Percentiles rank a stretch among this genome's conserved stretches.
phyloP scores from a whole-genome alignment of 1,140 invertebrate genomes.

The Parasteatoda tepidariorum region DNA sequence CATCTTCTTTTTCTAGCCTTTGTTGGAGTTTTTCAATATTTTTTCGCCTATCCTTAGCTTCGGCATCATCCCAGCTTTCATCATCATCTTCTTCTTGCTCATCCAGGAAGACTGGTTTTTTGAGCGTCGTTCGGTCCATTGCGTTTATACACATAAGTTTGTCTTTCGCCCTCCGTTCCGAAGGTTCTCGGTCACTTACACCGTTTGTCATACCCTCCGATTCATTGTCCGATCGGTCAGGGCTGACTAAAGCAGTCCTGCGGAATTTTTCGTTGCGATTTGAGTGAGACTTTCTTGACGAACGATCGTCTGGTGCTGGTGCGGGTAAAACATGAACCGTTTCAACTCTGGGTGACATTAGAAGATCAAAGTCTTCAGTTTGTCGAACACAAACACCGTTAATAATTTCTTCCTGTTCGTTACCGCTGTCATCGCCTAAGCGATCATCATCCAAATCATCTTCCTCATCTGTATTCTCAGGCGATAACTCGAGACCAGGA shows the following conservation, averaged over 20 bases:
- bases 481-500: conserved; percentile 84
- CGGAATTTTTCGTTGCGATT: conserved; percentile 30
- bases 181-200: conserved; percentile 12
- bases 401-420: conserved; percentile 74
- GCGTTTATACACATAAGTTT: conserved; percentile 23
- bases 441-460: conserved; percentile 52
- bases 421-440: conserved; percentile 39
- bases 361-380: conserved; percentile 62
- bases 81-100: conserved; percentile 31
- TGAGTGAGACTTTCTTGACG: background rate
- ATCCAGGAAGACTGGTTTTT: conserved; percentile 38
- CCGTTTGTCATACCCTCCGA: conserved; percentile 38
- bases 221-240: conserved; percentile 37
- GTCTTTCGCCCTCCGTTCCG: conserved; percentile 21
- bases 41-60: conserved; percentile 51
- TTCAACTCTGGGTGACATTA: conserved; percentile 33
- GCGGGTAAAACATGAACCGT: conserved; percentile 49
- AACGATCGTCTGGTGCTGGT: conserved; percentile 39
- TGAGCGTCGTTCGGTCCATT: conserved; percentile 15
- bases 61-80: conserved; percentile 41
- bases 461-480: conserved; percentile 63
- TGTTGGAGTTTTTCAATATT: conserved; percentile 60
- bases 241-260: conserved; percentile 5
- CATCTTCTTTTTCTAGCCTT: conserved; percentile 52
- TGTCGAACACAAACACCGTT: conserved; percentile 94